These are phyloP conservation scores for Dromaius novaehollandiae DNA, from an alignment of 2,113 vertebrate genomes.

Conservation along the genomic window DNA sequence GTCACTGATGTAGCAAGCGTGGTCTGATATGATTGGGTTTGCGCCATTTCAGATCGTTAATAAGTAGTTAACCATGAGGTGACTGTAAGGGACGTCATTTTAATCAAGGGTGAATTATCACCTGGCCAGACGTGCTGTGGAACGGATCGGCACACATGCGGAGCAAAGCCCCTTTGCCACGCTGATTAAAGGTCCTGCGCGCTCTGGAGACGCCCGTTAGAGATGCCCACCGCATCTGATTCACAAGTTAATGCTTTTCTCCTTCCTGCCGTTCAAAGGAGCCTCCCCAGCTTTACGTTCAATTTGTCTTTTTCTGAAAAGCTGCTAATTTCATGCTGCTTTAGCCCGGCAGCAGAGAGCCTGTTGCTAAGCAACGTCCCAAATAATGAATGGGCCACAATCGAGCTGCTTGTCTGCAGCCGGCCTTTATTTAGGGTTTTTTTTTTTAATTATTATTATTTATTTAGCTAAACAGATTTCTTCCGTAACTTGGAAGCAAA, in stretches of 20 bases:
- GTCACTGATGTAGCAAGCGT: neutral
- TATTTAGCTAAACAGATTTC: neutral
- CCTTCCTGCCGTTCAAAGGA: neutral
- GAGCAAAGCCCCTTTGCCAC: neutral
- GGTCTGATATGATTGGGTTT: neutral
- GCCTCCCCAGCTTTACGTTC: conserved; percentile 19
- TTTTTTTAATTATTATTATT: conserved; percentile 25
- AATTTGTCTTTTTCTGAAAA: conserved; percentile 47
- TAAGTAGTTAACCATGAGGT: conserved; percentile 33
- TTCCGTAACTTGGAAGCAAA: neutral
- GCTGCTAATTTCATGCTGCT: conserved; percentile 51
- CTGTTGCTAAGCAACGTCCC: conserved; percentile 68
- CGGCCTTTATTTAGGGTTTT: neutral
- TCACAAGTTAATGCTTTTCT: neutral
- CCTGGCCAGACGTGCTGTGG: neutral
- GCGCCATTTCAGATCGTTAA: conserved; percentile 1
- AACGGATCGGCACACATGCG: neutral
- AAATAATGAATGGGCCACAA: conserved; percentile 18
- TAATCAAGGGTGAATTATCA: conserved; percentile 34
- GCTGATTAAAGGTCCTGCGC: neutral
- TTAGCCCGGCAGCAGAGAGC: conserved; percentile 20
- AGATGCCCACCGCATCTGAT: neutral
- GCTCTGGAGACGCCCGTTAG: neutral
- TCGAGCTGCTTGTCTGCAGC: conserved; percentile 19
- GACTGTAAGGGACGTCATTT: neutral